Conservation (phyloP, 2,888 invertebrate genomes). For the Cephus pygmeus region DNA sequence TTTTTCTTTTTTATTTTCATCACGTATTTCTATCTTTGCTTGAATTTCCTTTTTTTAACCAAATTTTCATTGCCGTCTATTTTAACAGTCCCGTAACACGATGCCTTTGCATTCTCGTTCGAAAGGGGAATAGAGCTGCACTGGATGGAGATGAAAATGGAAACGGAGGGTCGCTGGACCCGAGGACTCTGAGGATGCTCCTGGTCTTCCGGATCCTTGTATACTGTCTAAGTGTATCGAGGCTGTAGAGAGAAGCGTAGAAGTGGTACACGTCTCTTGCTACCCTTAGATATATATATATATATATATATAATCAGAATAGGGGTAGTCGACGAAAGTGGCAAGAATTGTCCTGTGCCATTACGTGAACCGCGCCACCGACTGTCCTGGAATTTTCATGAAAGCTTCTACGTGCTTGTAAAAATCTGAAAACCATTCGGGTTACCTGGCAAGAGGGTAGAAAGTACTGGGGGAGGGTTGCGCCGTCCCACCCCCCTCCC, state of each 20-base stretch:
- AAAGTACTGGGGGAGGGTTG: not conserved
- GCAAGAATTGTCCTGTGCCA: not conserved
- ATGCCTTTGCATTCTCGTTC: not conserved
- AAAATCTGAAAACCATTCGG: constrained; percentile 34
- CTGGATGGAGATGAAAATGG: not conserved
- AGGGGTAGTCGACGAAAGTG: not conserved
- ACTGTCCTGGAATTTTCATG: constrained; percentile 26
- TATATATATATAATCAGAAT: not conserved
- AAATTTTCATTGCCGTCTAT: not conserved
- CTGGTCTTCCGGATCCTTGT: not conserved
- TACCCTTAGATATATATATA: not conserved
- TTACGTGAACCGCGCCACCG: constrained; percentile 12
- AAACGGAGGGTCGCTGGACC: not conserved
- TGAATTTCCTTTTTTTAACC: no score
- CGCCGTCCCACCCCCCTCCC: not conserved
- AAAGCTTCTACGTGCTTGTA: constrained; percentile 20
- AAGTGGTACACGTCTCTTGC: not conserved
- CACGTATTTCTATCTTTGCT: no score
- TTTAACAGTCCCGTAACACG: not conserved
- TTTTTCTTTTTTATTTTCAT: not conserved
- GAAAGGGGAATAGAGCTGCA: not conserved
- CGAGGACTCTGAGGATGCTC: not conserved
- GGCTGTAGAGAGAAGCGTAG: not conserved
- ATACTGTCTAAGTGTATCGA: not conserved
- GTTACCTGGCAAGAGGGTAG: constrained; percentile 4